Conservation (phyloP, 1,140 invertebrate species). For the Tetraneura akinire region DNA sequence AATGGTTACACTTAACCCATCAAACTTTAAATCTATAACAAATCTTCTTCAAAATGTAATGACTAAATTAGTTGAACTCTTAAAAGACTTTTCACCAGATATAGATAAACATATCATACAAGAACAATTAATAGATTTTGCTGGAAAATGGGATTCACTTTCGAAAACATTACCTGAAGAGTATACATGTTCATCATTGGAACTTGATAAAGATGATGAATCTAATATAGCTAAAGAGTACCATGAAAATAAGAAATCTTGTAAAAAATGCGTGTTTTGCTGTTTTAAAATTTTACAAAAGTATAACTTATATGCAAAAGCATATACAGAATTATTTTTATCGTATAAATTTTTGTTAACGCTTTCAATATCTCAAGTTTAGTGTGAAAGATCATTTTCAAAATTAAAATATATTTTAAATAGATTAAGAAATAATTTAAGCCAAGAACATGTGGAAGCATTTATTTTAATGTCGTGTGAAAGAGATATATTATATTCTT, state of each 20-base stretch:
- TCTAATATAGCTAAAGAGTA: not conserved
- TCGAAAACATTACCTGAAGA: not conserved
- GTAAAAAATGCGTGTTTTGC: constrained; percentile 16
- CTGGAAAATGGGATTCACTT: constrained; percentile 15
- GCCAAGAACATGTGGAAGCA: not conserved
- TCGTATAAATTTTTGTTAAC: not conserved
- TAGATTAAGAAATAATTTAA: constrained; percentile 25
- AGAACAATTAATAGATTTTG: constrained; percentile 5
- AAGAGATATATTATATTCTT: constrained; percentile 22
- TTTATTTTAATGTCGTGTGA: constrained; percentile 29
- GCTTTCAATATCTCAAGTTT: not conserved
- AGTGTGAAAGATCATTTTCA: not conserved
- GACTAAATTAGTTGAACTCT: not conserved
- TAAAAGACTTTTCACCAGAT: not conserved
- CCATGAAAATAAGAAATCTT: not conserved
- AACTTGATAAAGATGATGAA: not conserved
- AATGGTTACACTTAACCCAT: not conserved
- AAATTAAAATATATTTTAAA: constrained; percentile 14
- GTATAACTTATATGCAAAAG: constrained; percentile 14
- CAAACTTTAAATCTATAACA: not conserved
- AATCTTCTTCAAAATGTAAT: not conserved
- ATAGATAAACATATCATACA: not conserved
- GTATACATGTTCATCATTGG: not conserved
- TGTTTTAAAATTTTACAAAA: not conserved
- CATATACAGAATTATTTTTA: constrained; percentile 13